Conservation (phyloP, 2,113 vertebrate species). For the Neolamprologus ventralis region DNA sequence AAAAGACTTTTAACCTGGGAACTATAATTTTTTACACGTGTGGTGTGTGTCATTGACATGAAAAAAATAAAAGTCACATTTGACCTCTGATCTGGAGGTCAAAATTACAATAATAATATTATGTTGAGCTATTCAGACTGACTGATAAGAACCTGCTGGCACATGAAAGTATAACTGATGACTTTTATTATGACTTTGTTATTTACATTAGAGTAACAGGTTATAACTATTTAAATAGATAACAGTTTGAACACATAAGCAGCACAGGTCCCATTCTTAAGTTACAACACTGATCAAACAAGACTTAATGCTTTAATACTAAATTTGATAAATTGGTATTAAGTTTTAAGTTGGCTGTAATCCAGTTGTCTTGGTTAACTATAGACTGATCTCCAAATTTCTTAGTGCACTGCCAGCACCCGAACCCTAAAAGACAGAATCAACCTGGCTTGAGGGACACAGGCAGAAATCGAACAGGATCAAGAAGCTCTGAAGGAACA, state of each 20-base stretch:
- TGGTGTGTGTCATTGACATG: not conserved
- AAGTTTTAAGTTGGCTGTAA: not conserved
- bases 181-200: not conserved
- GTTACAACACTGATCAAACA: not conserved
- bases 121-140: not conserved
- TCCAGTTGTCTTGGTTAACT: not conserved
- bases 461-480: not conserved
- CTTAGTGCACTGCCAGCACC: not conserved
- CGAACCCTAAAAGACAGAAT: not conserved
- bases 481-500: not conserved
- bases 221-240: not conserved
- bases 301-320: not conserved
- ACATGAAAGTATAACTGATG: not conserved
- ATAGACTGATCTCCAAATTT: not conserved
- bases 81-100: not conserved
- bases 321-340: not conserved
- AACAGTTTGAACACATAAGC: not conserved
- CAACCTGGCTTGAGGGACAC: not conserved
- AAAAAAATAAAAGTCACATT: not conserved
- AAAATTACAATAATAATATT: not conserved
- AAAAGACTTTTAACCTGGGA: not conserved
- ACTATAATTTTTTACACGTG: accelerated
- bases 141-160: not conserved
- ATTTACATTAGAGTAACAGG: not conserved
- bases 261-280: not conserved